Evolutionary conservation across 2,888 invertebrate genomes (phyloP).

Genomic region (Matsumyia berberina): DNA sequence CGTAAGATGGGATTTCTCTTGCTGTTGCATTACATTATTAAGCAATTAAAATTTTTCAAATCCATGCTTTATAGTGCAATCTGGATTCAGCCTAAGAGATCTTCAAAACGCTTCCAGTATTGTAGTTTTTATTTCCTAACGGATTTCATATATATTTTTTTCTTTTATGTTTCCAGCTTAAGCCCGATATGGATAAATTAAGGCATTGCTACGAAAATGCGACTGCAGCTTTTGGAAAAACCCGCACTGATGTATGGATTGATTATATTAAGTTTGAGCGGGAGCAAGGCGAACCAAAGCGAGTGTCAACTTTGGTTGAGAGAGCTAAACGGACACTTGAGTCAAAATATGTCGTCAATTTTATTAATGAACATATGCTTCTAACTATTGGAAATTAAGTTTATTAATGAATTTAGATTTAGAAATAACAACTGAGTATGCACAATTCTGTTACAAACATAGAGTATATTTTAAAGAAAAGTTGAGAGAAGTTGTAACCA

Average conservation of each 20-base stretch:
- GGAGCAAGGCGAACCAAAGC: slow-evolving; percentile 86
- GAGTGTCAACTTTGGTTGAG: slow-evolving; percentile 86
- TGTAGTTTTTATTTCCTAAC: neutral
- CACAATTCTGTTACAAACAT: no score
- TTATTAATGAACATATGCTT: slow-evolving; percentile 78
- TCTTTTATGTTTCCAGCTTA: slow-evolving; percentile 78
- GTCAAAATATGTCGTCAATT: slow-evolving; percentile 78
- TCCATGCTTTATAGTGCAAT: no score
- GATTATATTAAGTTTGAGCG: slow-evolving; percentile 90
- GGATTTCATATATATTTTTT: neutral
- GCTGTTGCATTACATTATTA: no score
- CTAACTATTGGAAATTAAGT: slow-evolving; percentile 57
- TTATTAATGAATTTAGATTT: neutral
- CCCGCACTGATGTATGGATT: slow-evolving; percentile 89
- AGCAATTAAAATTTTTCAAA: no score
- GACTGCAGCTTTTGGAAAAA: slow-evolving; percentile 88
- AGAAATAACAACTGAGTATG: no score
- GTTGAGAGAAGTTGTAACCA: no score
- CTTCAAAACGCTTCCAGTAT: no score
- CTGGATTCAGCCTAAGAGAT: slow-evolving; percentile 28
- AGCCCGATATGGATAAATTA: slow-evolving; percentile 85
- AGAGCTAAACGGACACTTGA: slow-evolving; percentile 87
- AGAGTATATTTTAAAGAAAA: no score
- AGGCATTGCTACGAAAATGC: slow-evolving; percentile 88
- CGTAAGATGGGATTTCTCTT: no score